A percentile compares a stretch with the other conserved stretches of the same genome.
phyloP scores from a whole-genome alignment of 2,797 vertebrate genomes.

The Heterohyrax brucei region DNA sequence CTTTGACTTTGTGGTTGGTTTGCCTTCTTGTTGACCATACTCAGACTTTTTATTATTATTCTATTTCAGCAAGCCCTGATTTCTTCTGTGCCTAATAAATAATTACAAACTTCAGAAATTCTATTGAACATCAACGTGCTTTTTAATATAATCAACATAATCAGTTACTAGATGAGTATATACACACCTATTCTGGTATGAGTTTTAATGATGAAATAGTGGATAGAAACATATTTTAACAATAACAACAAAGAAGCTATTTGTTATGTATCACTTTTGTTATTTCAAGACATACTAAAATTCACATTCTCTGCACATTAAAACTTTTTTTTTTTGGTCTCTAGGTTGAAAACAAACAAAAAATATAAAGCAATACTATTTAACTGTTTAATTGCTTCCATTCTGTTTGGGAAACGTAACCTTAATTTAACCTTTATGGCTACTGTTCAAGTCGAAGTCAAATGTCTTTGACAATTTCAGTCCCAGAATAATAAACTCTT shows the following conservation, averaged over 20 bases:
- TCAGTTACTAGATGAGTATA: background rate
- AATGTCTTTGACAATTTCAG: constrained; percentile 89
- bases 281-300: constrained; percentile 3
- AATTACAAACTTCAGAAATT: constrained; percentile 10
- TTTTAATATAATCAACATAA: background rate
- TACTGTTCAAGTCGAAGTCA: constrained; percentile 90
- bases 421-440: constrained; percentile 90
- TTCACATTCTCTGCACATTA: constrained; percentile 38
- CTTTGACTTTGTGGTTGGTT: background rate
- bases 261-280: constrained; percentile 5
- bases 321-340: background rate
- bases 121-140: background rate
- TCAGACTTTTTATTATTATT: constrained; percentile 19
- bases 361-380: constrained; percentile 73
- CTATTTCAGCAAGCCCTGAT: constrained; percentile 16
- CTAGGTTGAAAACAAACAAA: constrained; percentile 58
- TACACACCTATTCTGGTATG: background rate
- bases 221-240: background rate
- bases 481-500: constrained; percentile 90
- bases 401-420: constrained; percentile 92
- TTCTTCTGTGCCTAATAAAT: constrained; percentile 14
- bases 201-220: constrained; percentile 45
- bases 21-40: background rate
- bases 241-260: constrained; percentile 6
- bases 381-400: constrained; percentile 91